Evolutionary conservation across 2,113 vertebrate species (phyloP).

Genomic region (Oryzias melastigma): DNA sequence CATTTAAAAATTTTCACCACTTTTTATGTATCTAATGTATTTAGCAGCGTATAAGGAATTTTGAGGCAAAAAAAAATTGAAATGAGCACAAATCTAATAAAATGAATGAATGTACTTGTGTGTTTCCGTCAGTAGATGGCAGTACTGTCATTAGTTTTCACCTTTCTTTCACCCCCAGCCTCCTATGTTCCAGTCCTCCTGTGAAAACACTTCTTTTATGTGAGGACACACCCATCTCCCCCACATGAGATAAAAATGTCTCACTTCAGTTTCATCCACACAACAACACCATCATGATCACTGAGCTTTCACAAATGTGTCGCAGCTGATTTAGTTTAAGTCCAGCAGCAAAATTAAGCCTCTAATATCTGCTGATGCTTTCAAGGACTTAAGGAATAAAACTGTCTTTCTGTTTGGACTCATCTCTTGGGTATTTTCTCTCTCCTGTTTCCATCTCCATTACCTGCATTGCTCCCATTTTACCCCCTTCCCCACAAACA

Average conservation of each 20-base stretch:
- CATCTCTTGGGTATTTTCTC: conserved; percentile 44
- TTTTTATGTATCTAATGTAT: too few relatives aligned
- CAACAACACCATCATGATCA: not conserved
- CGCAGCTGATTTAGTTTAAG: not conserved
- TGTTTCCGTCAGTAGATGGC: conserved; percentile 50
- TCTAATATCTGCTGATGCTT: conserved; percentile 8
- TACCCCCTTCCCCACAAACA: conserved; percentile 48
- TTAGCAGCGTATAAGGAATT: too few relatives aligned
- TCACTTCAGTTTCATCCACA: not conserved
- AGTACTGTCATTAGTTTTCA: conserved; percentile 10
- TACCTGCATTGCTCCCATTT: conserved; percentile 38
- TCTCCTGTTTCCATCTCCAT: conserved; percentile 44
- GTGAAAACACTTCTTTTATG: not conserved
- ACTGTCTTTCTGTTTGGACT: not conserved
- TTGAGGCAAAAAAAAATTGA: too few relatives aligned
- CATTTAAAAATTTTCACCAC: too few relatives aligned
- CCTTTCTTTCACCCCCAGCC: too few relatives aligned
- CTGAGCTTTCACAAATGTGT: not conserved
- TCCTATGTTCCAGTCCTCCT: not conserved
- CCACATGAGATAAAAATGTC: not conserved
- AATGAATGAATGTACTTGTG: not conserved
- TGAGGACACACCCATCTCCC: not conserved
- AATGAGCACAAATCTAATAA: not conserved
- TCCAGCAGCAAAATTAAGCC: not conserved
- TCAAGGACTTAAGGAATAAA: conserved; percentile 2